Conservation (phyloP, 2,888 invertebrate species). For the Xanthorhoe designata region DNA sequence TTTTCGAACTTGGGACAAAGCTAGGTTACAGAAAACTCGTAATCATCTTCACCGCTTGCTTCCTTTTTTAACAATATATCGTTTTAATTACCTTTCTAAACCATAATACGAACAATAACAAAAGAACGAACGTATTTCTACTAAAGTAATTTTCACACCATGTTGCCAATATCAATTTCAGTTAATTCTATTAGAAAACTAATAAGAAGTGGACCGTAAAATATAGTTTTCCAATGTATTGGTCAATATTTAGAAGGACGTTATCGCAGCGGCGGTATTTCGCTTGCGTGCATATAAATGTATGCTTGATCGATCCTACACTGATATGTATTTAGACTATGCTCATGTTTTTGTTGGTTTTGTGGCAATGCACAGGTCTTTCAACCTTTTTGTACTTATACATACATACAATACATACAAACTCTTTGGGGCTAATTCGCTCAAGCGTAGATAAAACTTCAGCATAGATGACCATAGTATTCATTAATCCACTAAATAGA, state of each 20-base stretch:
- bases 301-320: conserved; percentile 15
- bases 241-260: conserved; percentile 57
- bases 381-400: background rate
- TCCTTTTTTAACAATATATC: too few relatives aligned
- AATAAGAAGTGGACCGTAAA: conserved; percentile 32
- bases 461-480: too few relatives aligned
- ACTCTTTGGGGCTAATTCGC: too few relatives aligned
- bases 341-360: background rate
- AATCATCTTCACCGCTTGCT: too few relatives aligned
- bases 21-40: background rate
- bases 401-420: background rate
- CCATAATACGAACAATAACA: too few relatives aligned
- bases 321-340: conserved; percentile 9
- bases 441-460: too few relatives aligned
- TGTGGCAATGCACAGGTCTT: background rate
- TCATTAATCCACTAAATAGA: too few relatives aligned
- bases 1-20: too few relatives aligned
- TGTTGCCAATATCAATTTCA: conserved; percentile 4
- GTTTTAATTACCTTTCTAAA: too few relatives aligned
- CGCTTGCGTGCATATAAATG: conserved; percentile 53
- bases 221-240: conserved; percentile 46
- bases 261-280: conserved; percentile 49
- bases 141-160: background rate
- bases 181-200: conserved; percentile 8
- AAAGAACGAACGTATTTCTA: background rate